A percentile compares a stretch with the other conserved stretches of the same genome.
phyloP scores from a whole-genome alignment of 2,113 vertebrate genomes.

The Drymodes brunneopygia region DNA sequence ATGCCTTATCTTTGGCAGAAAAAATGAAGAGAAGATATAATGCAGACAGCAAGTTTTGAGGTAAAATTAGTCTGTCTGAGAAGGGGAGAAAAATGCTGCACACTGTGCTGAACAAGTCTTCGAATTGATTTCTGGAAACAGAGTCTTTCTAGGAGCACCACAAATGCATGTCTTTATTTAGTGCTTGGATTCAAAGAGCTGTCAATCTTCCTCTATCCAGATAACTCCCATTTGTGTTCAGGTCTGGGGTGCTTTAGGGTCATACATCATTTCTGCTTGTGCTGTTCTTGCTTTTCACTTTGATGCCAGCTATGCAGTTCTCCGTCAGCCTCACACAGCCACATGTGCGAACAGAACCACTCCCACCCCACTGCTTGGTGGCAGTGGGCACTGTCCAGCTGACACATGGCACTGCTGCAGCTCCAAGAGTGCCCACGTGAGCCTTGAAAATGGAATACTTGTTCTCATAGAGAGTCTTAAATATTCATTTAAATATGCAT shows the following conservation, averaged over 20 bases:
- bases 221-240: neutral
- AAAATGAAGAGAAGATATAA: neutral
- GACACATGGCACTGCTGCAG: neutral
- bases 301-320: neutral
- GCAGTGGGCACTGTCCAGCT: neutral
- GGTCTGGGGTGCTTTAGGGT: neutral
- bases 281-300: neutral
- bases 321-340: rapidly evolving
- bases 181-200: neutral
- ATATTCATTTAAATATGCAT: neutral
- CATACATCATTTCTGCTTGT: constrained; percentile 19
- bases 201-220: neutral
- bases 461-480: neutral
- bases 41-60: neutral
- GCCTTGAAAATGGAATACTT: neutral
- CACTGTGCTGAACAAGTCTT: neutral
- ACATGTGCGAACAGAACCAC: rapidly evolving
- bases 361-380: neutral
- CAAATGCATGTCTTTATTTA: constrained; percentile 13
- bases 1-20: neutral
- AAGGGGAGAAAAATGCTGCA: neutral
- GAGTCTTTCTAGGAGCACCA: neutral
- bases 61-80: neutral
- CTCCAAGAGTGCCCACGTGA: rapidly evolving
- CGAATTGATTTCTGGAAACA: constrained; percentile 31